Percentiles rank a stretch among this genome's conserved stretches.
Conservation (phyloP, 35 echinoderm and acorn worm genomes). For the Ophioderma brevispina region DNA sequence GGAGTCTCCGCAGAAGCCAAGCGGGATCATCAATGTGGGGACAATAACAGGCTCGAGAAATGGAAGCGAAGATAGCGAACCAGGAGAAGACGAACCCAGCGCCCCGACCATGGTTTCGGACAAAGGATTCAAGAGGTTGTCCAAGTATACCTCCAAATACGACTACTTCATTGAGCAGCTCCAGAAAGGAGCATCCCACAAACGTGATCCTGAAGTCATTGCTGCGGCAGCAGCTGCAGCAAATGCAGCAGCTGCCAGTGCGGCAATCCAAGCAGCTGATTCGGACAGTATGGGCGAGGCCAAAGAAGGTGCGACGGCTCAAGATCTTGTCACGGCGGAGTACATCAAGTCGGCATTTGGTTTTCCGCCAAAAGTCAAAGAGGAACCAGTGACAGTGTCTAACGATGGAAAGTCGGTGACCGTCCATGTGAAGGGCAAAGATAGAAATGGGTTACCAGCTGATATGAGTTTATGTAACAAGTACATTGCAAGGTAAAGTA, state of each 20-base stretch:
- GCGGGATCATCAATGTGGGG: slow-evolving; percentile 15
- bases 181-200: slow-evolving; percentile 29
- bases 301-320: background rate
- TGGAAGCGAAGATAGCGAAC: slow-evolving; percentile 5
- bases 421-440: background rate
- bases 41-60: slow-evolving; percentile 11
- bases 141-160: slow-evolving; percentile 50
- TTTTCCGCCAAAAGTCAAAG: background rate
- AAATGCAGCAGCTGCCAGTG: slow-evolving; percentile 15
- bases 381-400: background rate
- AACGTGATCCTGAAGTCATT: background rate
- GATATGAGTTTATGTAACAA: slow-evolving; percentile 67
- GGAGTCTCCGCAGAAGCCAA: background rate
- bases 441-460: background rate
- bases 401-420: background rate
- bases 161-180: slow-evolving; percentile 61
- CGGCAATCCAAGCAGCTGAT: background rate
- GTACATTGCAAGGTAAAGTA: slow-evolving; percentile 83
- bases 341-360: slow-evolving; percentile 5
- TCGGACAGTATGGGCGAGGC: background rate
- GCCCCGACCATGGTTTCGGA: background rate
- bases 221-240: slow-evolving; percentile 25
- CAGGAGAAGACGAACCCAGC: background rate
- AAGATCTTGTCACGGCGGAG: background rate
- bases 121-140: background rate